Percentiles rank a stretch among this genome's conserved stretches.
Conservation (phyloP, 37 sponge, comb jelly and placozoan genomes). For the Spongilla lacustris region DNA sequence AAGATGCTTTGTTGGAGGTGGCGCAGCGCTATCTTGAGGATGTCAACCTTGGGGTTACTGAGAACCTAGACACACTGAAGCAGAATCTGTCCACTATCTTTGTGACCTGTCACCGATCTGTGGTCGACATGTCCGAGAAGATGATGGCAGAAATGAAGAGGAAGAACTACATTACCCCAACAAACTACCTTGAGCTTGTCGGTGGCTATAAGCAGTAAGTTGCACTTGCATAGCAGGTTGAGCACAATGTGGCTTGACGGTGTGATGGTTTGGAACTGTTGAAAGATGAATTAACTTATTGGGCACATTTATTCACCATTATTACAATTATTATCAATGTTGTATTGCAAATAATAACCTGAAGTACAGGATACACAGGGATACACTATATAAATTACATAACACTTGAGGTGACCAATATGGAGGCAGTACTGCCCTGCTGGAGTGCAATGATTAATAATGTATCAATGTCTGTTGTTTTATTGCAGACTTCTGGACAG, state of each 20-base stretch:
- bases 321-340: too few species aligned
- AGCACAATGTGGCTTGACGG: too few species aligned
- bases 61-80: conserved; percentile 37
- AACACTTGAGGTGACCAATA: too few species aligned
- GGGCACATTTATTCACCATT: too few species aligned
- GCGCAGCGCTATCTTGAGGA: conserved; percentile 94
- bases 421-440: too few species aligned
- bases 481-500: conserved; percentile 77
- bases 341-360: too few species aligned
- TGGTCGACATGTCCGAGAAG: conserved; percentile 87
- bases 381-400: too few species aligned
- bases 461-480: background rate
- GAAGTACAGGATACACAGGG: too few species aligned
- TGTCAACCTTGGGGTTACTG: conserved; percentile 59
- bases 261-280: too few species aligned
- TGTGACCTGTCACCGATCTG: conserved; percentile 92
- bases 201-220: conserved; percentile 91
- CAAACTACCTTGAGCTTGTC: conserved; percentile 98
- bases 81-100: conserved; percentile 84
- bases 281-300: too few species aligned
- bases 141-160: conserved; percentile 99
- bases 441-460: too few species aligned
- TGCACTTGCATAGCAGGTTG: background rate
- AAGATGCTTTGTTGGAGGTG: conserved; percentile 97
- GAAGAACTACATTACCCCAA: conserved; percentile 98